Base-by-base conservation (phyloP, 2,113 vertebrate species). In the Etia nguti region DNA sequence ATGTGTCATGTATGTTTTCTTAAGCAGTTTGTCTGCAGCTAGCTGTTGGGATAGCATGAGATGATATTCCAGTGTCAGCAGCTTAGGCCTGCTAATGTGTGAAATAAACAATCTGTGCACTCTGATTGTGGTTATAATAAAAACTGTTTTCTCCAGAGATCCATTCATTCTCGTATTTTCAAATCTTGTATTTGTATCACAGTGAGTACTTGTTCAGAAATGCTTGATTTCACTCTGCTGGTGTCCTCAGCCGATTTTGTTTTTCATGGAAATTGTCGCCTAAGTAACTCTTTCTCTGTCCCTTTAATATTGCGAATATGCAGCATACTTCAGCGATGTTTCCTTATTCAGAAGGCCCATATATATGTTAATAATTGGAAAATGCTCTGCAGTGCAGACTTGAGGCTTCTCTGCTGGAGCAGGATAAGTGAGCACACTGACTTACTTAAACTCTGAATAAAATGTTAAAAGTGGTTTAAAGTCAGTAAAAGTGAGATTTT, bases 81-180 rank as follows among this genome's bases (percentile, higher is more conserved):
- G 34, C 81, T 85, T 50, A 55, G 68, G 70, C 84, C 87, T 85
- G 81, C 89, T 91, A 87, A 93, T 86, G 84, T 91, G 87, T 88
- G 91, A 94, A 92, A 88, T 92, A 90, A 93, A 92, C 87, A 88
- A 80, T 92, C 81, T 85, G 86, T 54, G 54, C 56, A 9, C 24
- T 81, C 82, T 85, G 84, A 73, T 83, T 90, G 70, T 24, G 29
- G 31, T 85, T 34, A 55, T 75, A 75, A 84, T 79, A 84, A 79
- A 55, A 16, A 20, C 11, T 10, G 15, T 57, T 82, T 82, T 15
- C 73, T 88, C 65, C 8, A 46, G 31, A 41, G 86, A 87, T 81
- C 4, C 48, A 38, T 77, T 93, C 5, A 73, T 80, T 79, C 81
- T 79, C n/a, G 54, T 8, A 79, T 70, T 34, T 54, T 73, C 22